Percentiles rank a stretch among this genome's conserved stretches.
These are phyloP conservation scores for Rhinopomastus cyanomelas DNA, from an alignment of 2,113 vertebrate species.

Conservation along the genomic window DNA sequence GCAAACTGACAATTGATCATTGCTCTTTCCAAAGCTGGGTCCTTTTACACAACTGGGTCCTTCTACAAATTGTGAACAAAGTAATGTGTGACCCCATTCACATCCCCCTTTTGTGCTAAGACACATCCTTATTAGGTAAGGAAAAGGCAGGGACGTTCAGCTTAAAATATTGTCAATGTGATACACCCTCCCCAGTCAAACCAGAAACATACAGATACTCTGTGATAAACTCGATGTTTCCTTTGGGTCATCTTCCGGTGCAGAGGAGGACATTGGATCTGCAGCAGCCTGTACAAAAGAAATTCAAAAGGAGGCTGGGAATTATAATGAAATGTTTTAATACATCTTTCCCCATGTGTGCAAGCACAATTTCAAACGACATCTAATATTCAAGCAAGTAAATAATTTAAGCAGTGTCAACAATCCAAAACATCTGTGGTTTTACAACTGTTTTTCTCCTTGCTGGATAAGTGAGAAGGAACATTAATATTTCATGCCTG, in stretches of 20 bases:
- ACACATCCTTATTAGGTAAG: not conserved
- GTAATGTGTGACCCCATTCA: not conserved
- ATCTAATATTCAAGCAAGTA: not conserved
- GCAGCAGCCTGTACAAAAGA: slow-evolving; percentile 63
- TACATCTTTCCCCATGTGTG: not conserved
- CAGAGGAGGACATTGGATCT: slow-evolving; percentile 35
- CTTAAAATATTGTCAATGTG: not conserved
- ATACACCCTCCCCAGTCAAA: slow-evolving; percentile 35
- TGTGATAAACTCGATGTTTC: slow-evolving; percentile 62
- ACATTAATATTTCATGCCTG: not conserved
- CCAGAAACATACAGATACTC: slow-evolving; percentile 75
- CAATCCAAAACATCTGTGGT: not conserved
- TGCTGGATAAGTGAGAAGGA: not conserved
- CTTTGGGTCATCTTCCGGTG: slow-evolving; percentile 65
- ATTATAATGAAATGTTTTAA: slow-evolving; percentile 27
- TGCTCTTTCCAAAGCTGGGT: not conserved
- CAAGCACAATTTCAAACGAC: not conserved
- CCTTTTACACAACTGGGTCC: not conserved
- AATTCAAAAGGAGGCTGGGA: slow-evolving; percentile 7
- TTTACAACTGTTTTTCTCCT: not conserved
- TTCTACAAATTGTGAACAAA: not conserved
- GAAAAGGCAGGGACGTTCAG: not conserved
- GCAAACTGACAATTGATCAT: not conserved
- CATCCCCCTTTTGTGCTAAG: not conserved
- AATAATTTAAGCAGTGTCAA: slow-evolving; percentile 8